Evolutionary conservation across 92 coral and sea anemone species (phyloP).

Genomic region (Zoanthus solanderi): DNA sequence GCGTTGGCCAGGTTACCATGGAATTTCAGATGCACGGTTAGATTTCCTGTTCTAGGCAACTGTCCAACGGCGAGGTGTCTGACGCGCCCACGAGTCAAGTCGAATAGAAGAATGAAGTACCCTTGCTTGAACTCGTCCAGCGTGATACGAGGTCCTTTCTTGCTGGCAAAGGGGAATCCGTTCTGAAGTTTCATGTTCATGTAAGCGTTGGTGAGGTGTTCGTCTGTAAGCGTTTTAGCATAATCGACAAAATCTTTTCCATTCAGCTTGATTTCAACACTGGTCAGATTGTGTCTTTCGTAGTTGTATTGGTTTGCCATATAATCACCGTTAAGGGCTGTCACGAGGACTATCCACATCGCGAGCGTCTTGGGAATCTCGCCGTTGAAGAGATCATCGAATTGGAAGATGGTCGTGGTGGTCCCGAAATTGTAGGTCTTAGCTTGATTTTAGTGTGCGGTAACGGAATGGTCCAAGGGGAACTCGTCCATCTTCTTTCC

Average conservation of each 20-base stretch:
- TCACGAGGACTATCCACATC: constrained; percentile 24
- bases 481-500: background rate
- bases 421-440: background rate
- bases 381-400: constrained; percentile 29
- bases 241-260: constrained; percentile 35
- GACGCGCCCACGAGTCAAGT: too few relatives aligned
- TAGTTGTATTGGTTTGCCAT: constrained; percentile 31
- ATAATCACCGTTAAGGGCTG: constrained; percentile 16
- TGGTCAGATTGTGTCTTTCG: background rate
- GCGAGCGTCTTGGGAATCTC: constrained; percentile 42
- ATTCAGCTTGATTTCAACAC: constrained; percentile 15
- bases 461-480: background rate
- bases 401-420: too few relatives aligned
- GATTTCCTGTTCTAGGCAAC: constrained; percentile 30
- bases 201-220: constrained; percentile 22
- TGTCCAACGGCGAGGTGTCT: too few relatives aligned
- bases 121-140: too few relatives aligned
- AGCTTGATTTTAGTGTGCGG: constrained; percentile 6
- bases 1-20: background rate
- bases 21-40: constrained; percentile 28
- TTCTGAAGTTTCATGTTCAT: background rate
- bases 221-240: constrained; percentile 3
- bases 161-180: background rate
- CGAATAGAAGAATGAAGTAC: too few relatives aligned
- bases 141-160: too few relatives aligned